A percentile compares a stretch with the other conserved stretches of the same genome.
Conservation (phyloP, 1,140 invertebrate genomes). For the Diprion similis region DNA sequence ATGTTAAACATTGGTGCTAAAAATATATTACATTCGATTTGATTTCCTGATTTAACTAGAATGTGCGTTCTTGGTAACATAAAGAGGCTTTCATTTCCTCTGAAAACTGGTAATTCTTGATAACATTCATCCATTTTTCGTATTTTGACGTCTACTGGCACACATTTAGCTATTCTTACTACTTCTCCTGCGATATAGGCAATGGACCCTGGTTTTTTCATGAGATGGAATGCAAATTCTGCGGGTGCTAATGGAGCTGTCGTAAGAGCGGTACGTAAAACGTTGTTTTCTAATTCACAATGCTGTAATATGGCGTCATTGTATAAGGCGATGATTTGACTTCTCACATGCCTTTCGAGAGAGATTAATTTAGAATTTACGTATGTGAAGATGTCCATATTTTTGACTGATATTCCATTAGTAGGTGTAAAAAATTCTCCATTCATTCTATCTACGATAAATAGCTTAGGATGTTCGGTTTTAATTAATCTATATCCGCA, state of each 20-base stretch:
- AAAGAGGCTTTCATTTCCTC: constrained; percentile 5
- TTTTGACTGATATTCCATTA: background rate
- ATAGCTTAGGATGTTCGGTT: background rate
- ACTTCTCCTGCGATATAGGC: background rate
- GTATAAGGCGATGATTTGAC: background rate
- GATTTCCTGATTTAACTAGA: constrained; percentile 7
- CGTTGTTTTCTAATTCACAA: background rate
- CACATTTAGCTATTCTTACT: background rate
- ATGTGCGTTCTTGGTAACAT: constrained; percentile 4
- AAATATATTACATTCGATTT: constrained; percentile 10
- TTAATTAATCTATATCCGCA: background rate
- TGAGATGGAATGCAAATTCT: background rate
- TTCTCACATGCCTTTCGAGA: background rate
- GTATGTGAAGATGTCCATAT: background rate
- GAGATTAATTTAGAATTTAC: background rate
- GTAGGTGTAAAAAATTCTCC: background rate
- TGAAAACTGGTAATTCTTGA: constrained; percentile 11
- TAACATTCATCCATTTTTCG: constrained; percentile 9
- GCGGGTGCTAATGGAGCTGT: background rate
- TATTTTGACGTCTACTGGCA: background rate
- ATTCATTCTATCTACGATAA: background rate
- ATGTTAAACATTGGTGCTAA: background rate
- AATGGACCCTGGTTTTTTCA: background rate
- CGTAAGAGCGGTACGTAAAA: background rate
- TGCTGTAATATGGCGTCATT: background rate